Percentiles rank a stretch among this genome's conserved stretches.
phyloP scores from a whole-genome alignment of 2,113 vertebrate species.

The Entomyzon cyanotis region DNA sequence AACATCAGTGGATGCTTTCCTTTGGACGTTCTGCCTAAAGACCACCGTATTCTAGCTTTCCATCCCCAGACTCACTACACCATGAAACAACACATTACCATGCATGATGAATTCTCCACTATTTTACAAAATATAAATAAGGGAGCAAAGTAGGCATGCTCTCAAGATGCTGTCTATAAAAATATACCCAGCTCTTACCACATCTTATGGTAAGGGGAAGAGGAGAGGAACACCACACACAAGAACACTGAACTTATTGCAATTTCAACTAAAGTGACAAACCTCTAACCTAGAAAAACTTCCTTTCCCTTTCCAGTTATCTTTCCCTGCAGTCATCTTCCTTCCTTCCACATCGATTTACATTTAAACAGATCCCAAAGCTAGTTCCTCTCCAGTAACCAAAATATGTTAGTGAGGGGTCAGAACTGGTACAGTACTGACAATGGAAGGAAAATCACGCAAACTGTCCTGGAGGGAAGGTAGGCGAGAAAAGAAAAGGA shows the following conservation, averaged over 20 bases:
- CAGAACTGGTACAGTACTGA: not conserved
- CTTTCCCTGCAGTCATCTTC: not conserved
- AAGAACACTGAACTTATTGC: rapidly evolving
- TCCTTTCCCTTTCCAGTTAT: not conserved
- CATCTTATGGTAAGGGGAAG: not conserved
- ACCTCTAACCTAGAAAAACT: not conserved
- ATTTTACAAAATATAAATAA: not conserved
- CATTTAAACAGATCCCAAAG: not conserved
- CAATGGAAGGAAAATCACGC: not conserved
- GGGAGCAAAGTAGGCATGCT: not conserved
- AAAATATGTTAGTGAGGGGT: not conserved
- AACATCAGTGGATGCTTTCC: not conserved
- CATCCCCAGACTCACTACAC: not conserved
- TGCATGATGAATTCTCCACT: not conserved
- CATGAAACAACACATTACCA: not conserved
- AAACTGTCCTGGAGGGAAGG: not conserved
- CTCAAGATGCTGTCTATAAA: not conserved
- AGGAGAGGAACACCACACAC: not conserved
- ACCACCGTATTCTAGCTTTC: not conserved
- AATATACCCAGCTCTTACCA: not conserved
- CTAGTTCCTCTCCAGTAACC: not conserved
- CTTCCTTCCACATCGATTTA: not conserved
- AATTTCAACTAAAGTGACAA: not conserved
- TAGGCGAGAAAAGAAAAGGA: not conserved
- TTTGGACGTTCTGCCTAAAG: not conserved